Evolutionary conservation across 2,888 invertebrate genomes (phyloP), one percentile per base, ranked within the genome.

Genomic region (Lasioglossum pauxillum): DNA sequence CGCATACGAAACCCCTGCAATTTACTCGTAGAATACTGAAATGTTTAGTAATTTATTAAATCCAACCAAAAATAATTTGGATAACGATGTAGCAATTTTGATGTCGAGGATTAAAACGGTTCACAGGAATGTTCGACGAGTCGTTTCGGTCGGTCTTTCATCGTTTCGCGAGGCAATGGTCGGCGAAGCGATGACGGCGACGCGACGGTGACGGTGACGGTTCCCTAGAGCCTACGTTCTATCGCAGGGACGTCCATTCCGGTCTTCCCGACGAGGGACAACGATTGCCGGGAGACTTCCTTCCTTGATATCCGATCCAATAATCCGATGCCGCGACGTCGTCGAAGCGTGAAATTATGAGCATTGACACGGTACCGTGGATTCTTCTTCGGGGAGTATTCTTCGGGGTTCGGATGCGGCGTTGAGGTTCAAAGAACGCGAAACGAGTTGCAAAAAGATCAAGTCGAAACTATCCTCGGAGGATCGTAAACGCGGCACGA

Each of bases 301-400:
- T 87, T 86, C 81, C 90, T 88, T 90, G 92, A 93, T 92, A 92
- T 92, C 88, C 90, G 91, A 93, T 92, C 93, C 93, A 93, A 93
- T 93, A 93, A 93, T 93, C 92, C 91, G 91, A 91, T 92, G 91
- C 92, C 93, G 89, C 84, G 91, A 90, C 89, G 90, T 91, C 93
- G 92, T 91, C 89, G 92, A 85, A 92, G 91, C 92, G 92, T 92
- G 92, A 93, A 93, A 93, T 93, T 93, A 93, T 93, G 93, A 92
- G 90, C 92, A 91, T 92, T 91, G 91, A 92, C 90, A 91, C 92
- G 90, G 80, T 77, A 82, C 83, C 83, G 84, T 90, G 90, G 89
- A 91, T 89, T 89, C 89, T 89, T 89, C 91, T 88, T 72, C n/a
- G 67, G 84, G 85, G 79, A 53, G 49, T 49, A 19, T 19, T 49